phyloP scores from a whole-genome alignment of 2,797 vertebrate genomes.

The Trematomus bernacchii region DNA sequence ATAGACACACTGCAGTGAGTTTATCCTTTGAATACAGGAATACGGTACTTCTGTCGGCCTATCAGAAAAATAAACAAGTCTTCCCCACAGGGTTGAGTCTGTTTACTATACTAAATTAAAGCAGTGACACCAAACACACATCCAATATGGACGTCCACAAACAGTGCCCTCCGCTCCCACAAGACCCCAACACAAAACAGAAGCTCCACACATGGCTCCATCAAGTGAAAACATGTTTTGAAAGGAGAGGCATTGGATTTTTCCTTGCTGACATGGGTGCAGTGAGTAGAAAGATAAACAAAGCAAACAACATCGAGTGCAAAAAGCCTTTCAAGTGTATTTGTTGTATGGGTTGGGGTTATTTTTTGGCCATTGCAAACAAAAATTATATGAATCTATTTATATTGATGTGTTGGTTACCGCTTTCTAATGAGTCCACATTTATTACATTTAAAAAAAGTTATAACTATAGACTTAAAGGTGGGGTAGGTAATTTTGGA shows the following conservation, averaged over 20 bases:
- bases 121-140: background rate
- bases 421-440: background rate
- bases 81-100: background rate
- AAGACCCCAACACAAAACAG: background rate
- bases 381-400: background rate
- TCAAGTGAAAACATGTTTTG: background rate
- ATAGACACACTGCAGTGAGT: background rate
- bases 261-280: background rate
- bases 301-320: background rate
- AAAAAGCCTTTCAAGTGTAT: background rate
- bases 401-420: background rate
- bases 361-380: background rate
- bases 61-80: conserved; percentile 6
- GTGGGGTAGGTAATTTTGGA: too few relatives aligned
- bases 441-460: too few relatives aligned
- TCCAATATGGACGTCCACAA: background rate
- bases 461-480: too few relatives aligned
- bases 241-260: background rate
- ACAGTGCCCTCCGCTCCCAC: background rate
- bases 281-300: background rate
- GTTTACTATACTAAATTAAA: conserved; percentile 1
- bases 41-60: background rate
- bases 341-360: background rate
- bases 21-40: background rate
- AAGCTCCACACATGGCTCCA: background rate